Evolutionary conservation across 2,888 invertebrate genomes (phyloP), one percentile per base, ranked within the genome.

Genomic region (Nemotelus nigrinus): DNA sequence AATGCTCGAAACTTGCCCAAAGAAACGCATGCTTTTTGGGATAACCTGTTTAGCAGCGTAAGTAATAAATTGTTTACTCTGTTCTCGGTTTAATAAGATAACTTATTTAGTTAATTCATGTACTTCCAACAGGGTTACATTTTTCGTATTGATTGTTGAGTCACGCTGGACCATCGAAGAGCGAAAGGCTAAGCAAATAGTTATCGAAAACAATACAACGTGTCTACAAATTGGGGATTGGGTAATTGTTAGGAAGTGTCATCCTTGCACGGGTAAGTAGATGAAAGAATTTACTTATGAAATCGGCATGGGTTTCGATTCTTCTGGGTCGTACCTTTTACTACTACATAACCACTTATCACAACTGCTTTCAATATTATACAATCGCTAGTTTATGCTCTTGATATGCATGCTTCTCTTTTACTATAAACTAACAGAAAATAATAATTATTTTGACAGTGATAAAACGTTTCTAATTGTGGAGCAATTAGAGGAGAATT

Each of bases 1-100:
- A 65, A 95, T 95, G 95, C 92, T 95, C 83, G 95, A 95, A 87
- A 92, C 93, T 80, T 95, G 94, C 86, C 93, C 95, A 43, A 93
- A 93, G 85, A 92, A 92, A 86, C 94, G 93, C 83, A 95, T 95
- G 95, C 88, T 95, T 71, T 87, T 94, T 79, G 94, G 93, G 72
- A 92, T 95, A 80, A 90, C 93, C 80, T 89, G 91, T 82, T 88
- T 95, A 81, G 94, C 93, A 87, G 89, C 93, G 92, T 94, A 89
- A 89, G 93, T 91, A 80, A 77, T 76, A 60, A 43, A 47, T 65
- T 7, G 25, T 1, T 25, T 25, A 25, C 25, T 25, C 1, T 25
- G 25, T 25, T 25, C 25, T 25, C 25, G 25, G 25, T 63, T 68
- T 65, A 25, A 41, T 48, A 71, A 60, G 77, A 50, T 64, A 55